Conservation (phyloP, 1,140 invertebrate genomes). For the Drosophila kohkoa region DNA sequence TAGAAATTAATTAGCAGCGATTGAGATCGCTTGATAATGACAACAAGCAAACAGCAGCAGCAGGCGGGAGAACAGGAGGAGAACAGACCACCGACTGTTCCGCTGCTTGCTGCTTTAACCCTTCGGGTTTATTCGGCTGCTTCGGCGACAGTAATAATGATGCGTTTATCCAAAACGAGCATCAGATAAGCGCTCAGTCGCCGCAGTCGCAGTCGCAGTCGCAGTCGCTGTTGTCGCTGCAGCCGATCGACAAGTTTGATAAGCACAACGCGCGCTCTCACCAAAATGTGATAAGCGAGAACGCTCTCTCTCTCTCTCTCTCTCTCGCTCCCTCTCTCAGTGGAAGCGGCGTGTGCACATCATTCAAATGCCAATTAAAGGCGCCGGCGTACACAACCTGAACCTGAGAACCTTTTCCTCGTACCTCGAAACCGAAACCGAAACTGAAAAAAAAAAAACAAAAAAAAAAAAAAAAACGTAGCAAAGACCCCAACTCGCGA, state of each 20-base stretch:
- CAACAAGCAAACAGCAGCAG: conserved; percentile 47
- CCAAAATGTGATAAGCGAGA: conserved; percentile 3
- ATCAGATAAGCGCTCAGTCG: conserved; percentile 72
- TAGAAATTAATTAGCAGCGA: conserved; percentile 83
- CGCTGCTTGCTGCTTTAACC: conserved; percentile 40
- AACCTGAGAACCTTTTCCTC: conserved; percentile 65
- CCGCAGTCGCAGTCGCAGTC: conserved; percentile 8
- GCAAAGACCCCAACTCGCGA: neutral
- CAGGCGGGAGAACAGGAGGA: conserved; percentile 14
- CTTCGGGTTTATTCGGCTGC: conserved; percentile 38
- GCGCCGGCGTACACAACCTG: conserved; percentile 71
- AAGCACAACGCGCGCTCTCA: conserved; percentile 46
- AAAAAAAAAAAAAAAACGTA: neutral
- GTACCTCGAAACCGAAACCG: conserved; percentile 27
- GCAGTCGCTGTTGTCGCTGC: conserved; percentile 10
- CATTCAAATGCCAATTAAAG: conserved; percentile 84
- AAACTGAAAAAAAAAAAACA: conserved; percentile 20
- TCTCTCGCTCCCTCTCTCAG: neutral
- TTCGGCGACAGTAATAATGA: conserved; percentile 78
- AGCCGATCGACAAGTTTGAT: conserved; percentile 81
- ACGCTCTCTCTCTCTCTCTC: conserved; percentile 5
- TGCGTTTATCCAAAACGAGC: conserved; percentile 83
- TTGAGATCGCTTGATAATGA: conserved; percentile 78
- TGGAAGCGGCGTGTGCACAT: conserved; percentile 69
- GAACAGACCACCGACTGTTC: conserved; percentile 70